Base-by-base conservation (phyloP, 2,888 invertebrate genomes). In the Scotopteryx bipunctaria region DNA sequence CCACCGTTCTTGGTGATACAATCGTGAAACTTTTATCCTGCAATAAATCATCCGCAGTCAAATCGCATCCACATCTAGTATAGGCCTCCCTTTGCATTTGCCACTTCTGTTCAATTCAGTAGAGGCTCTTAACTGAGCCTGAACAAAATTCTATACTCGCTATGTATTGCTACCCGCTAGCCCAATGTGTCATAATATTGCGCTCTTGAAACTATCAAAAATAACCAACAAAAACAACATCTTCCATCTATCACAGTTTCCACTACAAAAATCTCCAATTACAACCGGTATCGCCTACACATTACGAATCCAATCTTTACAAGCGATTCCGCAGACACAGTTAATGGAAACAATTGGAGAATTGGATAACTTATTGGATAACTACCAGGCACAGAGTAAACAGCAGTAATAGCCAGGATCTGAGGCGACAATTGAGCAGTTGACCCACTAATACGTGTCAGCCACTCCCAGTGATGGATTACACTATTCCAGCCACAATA, bases 281-380 rank as follows among this genome's bases (percentile, higher is more conserved):
- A 33, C 9, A n/a, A 43, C 11, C 29, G 36, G 13, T 16, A 43
- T 37, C 44, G 44, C 44, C 33, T 29, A 41, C 44, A 35, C 33
- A 27, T 32, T 42, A 37, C 40, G 6, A 27, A 21, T 29, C 23
- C 33, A 43, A 54, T 48, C 44, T 40, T 23, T 4, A 32, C 35
- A 46, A 42, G 40, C 25, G 15, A 48, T 44, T 54, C 29, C 23
- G 36, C 53, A 44, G 46, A 47, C 42, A 43, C 52, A 49, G 73
- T 76, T 79, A 78, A 76, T 76, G 77, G 77, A 73, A 75, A 73
- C 73, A 70, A 78, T 69, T 61, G 61, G 56, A 42, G 80, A 81
- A 82, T 82, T 78, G 77, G 70, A 76, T 74, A 79, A 79, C 73
- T 70, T n/a, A n/a, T n/a, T n/a, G n/a, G n/a, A n/a, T n/a, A n/a